Evolutionary conservation across 1,140 invertebrate genomes (phyloP), one percentile per base, ranked within the genome.

Genomic region (Ceratina japonica): DNA sequence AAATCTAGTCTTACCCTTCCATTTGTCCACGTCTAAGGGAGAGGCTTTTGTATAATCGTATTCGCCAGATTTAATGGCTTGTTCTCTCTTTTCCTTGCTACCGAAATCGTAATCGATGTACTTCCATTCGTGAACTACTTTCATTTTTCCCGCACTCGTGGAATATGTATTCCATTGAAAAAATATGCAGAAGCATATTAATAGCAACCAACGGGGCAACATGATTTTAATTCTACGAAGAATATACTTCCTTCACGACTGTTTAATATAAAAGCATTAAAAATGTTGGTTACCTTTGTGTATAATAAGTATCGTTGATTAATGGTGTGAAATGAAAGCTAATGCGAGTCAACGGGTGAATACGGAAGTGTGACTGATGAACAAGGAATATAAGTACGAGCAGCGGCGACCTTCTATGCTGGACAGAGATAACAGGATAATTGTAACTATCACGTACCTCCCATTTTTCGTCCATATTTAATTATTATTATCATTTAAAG

Each of bases 41-140:
- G 81, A 3, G 52, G 64, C 1, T 82, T 86, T 0, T 82, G n/a
- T n/a, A 20, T 74, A 72, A 63, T 84, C 93, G 77, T 95, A 96
- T 31, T 91, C 88, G 44, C 93, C 92, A 27, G 85, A 89, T 54
- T 91, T 89, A 3, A 95, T 92, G 13, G 94, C 94, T 13, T 91
- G 86, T 0, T 79, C 24, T 51, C 66, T 83, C 7, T 83, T 66
- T 12, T 61, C 44, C 0, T 61, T 22, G 10, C 27, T 84, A 0
- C 73, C 31, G 71, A 80, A 89, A 1, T 71, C 3, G 31, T 72
- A 89, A 58, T 88, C 84, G 0, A 88, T 37, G n/a, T 83, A 87
- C 31, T 79, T 86, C 87, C 87, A 89, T 56, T 87, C 27, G 52
- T 81, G 69, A 3, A 80, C 3, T 1, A 59, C 65, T 2, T 76